Percentiles rank a stretch among this genome's conserved stretches.
phyloP scores from a whole-genome alignment of 2,888 invertebrate species.

The Ametastegia equiseti region DNA sequence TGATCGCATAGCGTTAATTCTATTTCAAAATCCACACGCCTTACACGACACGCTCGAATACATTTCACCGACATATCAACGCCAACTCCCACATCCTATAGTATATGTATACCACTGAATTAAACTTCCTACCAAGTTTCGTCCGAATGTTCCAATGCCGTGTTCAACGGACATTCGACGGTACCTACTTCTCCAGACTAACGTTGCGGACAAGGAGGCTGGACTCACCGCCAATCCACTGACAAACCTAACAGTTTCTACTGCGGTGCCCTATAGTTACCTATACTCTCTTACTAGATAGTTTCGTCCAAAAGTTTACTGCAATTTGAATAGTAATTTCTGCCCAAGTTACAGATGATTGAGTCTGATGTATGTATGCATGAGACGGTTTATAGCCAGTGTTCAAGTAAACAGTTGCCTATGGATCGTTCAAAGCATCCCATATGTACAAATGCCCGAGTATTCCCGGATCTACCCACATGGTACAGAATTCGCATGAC shows the following conservation, averaged over 20 bases:
- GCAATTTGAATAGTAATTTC: constrained; percentile 15
- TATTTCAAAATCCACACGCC: constrained; percentile 17
- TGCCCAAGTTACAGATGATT: constrained; percentile 17
- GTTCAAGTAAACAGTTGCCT: not conserved
- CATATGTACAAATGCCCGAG: not conserved
- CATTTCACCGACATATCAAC: constrained; percentile 19
- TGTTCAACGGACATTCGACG: constrained; percentile 28
- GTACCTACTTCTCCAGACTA: constrained; percentile 9
- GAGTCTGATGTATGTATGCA: not conserved
- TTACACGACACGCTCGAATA: not conserved
- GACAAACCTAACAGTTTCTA: constrained; percentile 19
- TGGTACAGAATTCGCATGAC: too few relatives aligned
- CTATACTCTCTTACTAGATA: not conserved
- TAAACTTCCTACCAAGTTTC: constrained; percentile 29
- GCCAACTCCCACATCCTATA: not conserved
- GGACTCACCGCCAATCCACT: constrained; percentile 27
- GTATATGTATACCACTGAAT: constrained; percentile 24
- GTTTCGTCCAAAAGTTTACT: not conserved
- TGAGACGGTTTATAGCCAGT: too few relatives aligned
- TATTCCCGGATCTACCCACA: too few relatives aligned
- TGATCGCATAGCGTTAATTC: constrained; percentile 8
- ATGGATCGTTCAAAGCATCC: not conserved
- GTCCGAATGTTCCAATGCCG: constrained; percentile 18
- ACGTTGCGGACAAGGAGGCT: constrained; percentile 26
- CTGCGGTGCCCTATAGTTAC: not conserved